A percentile compares a stretch with the other conserved stretches of the same genome.
phyloP scores from a whole-genome alignment of 2,888 invertebrate species.

The Euplexia lucipara region DNA sequence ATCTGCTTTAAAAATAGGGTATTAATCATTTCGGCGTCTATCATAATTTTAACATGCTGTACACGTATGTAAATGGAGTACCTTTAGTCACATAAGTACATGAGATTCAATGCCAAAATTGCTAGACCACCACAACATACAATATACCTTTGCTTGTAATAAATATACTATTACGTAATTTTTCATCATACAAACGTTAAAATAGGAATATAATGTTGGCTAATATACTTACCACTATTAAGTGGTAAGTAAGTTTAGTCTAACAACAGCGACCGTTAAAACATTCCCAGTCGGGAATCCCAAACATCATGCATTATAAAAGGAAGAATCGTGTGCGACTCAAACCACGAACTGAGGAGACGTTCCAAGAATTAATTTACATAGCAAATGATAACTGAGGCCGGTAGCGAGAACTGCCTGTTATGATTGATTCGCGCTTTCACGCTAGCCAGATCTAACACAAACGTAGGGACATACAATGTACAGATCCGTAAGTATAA shows the following conservation, averaged over 20 bases:
- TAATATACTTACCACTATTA: constrained; percentile 6
- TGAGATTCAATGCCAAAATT: no score
- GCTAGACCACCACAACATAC: background rate
- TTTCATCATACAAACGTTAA: constrained; percentile 2
- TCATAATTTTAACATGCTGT: no score
- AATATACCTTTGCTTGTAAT: background rate
- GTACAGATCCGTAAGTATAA: constrained; percentile 19
- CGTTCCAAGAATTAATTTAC: constrained; percentile 86
- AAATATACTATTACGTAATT: background rate
- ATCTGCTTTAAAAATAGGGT: no score
- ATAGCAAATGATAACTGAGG: constrained; percentile 74
- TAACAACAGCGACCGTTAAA: no score
- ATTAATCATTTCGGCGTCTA: no score
- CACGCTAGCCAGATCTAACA: constrained; percentile 35
- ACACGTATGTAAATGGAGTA: no score
- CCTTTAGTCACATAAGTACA: no score
- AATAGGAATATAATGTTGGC: background rate
- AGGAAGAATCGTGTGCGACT: constrained; percentile 74
- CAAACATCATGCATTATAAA: constrained; percentile 77
- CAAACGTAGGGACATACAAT: no score
- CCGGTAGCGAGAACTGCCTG: constrained; percentile 57
- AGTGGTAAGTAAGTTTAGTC: no score
- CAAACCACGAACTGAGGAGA: constrained; percentile 67
- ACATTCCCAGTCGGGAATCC: constrained; percentile 75
- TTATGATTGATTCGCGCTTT: constrained; percentile 58